phyloP scores from a whole-genome alignment of 2,797 vertebrate species.

The Melanotaenia pygmaea region DNA sequence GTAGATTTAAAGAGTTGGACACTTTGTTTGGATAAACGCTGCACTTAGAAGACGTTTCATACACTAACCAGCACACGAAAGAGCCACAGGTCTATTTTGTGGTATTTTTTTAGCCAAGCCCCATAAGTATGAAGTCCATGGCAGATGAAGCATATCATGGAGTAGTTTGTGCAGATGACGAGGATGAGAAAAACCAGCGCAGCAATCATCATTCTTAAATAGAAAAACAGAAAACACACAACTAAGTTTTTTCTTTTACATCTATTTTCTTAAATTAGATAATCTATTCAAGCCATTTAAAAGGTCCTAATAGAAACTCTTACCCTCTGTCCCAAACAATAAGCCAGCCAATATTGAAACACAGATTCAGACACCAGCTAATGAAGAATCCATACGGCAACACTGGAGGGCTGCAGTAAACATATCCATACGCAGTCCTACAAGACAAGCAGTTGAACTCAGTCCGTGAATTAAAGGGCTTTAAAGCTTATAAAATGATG shows the following conservation, averaged over 20 bases:
- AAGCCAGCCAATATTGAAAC: conserved; percentile 75
- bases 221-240: conserved; percentile 10
- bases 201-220: conserved; percentile 80
- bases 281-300: not conserved
- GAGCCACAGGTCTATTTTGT: conserved; percentile 86
- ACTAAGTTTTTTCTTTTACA: not conserved
- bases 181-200: conserved; percentile 82
- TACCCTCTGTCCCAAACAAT: conserved; percentile 79
- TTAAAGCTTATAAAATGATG: not conserved
- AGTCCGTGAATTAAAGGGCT: not conserved
- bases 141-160: conserved; percentile 74
- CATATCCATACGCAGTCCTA: conserved; percentile 77
- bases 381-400: conserved; percentile 80
- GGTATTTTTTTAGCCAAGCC: conserved; percentile 83
- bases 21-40: not conserved
- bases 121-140: conserved; percentile 80
- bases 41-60: not conserved
- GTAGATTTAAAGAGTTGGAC: not conserved
- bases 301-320: not conserved
- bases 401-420: conserved; percentile 79
- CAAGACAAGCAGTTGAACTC: conserved; percentile 5
- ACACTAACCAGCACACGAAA: conserved; percentile 82
- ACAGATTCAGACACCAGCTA: conserved; percentile 78
- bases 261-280: not conserved
- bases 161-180: conserved; percentile 81